Conservation (phyloP, 1,140 invertebrate genomes). For the Amphibalanus amphitrite region DNA sequence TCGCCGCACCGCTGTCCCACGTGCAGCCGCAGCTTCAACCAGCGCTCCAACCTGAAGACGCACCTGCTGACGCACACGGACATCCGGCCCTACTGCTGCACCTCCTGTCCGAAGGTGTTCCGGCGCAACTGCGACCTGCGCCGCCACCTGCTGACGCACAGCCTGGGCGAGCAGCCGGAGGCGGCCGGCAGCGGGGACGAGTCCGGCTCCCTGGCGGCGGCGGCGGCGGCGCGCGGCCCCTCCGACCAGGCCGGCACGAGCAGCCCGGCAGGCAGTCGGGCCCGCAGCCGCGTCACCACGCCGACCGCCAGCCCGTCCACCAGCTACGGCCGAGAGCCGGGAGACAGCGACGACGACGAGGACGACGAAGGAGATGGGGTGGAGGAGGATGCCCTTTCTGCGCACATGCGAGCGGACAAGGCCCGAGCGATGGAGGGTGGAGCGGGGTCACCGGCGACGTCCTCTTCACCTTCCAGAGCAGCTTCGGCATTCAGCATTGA, state of each 20-base stretch:
- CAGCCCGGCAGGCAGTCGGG: neutral
- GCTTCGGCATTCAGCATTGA: neutral
- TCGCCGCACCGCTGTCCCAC: slow-evolving; percentile 67
- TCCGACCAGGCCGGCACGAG: neutral
- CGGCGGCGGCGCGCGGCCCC: no score
- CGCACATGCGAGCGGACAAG: neutral
- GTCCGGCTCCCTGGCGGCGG: neutral
- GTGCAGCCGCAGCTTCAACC: slow-evolving; percentile 66
- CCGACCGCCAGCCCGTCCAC: no score
- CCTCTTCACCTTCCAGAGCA: neutral
- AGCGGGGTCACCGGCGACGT: no score
- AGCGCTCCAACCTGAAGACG: slow-evolving; percentile 75
- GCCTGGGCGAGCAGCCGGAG: slow-evolving; percentile 5
- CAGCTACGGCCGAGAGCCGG: no score
- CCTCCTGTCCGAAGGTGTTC: slow-evolving; percentile 19
- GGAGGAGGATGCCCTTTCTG: neutral
- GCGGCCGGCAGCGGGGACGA: neutral
- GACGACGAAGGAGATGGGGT: no score
- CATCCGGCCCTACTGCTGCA: slow-evolving; percentile 50
- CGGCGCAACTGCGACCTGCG: slow-evolving; percentile 47
- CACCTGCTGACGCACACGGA: slow-evolving; percentile 84
- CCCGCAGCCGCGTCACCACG: no score
- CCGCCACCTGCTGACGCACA: slow-evolving; percentile 61
- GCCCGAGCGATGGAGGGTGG: neutral
- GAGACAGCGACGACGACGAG: neutral